These are phyloP conservation scores for Nomada hirtipes DNA, from an alignment of 2,888 invertebrate species.

Conservation along the genomic window DNA sequence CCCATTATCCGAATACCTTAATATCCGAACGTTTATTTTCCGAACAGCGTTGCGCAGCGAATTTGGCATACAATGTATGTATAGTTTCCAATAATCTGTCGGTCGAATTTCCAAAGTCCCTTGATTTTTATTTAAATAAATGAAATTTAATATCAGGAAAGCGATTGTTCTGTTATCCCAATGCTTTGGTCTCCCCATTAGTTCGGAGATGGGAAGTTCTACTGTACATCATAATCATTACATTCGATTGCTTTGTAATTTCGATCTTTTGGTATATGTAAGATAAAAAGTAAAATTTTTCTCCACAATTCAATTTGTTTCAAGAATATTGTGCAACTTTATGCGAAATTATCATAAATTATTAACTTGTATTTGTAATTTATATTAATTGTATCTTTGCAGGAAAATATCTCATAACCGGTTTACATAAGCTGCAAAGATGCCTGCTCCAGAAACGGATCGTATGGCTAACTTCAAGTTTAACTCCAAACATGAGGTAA, in stretches of 20 bases:
- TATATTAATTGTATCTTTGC: constrained; percentile 1
- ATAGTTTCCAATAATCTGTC: too few species aligned
- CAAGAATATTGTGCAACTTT: neutral
- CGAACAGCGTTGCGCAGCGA: too few species aligned
- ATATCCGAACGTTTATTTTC: too few species aligned
- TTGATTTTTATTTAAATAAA: too few species aligned
- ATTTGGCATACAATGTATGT: too few species aligned
- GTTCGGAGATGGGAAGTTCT: too few species aligned
- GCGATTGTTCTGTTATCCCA: too few species aligned
- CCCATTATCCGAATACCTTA: too few species aligned
- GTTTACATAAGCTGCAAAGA: constrained; percentile 75
- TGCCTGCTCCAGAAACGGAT: constrained; percentile 87
- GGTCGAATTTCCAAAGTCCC: too few species aligned
- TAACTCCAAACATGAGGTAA: constrained; percentile 91
- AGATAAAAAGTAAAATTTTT: too few species aligned
- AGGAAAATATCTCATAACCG: constrained; percentile 17
- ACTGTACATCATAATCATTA: neutral
- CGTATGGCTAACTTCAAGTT: constrained; percentile 92
- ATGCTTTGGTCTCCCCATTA: too few species aligned
- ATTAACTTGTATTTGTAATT: neutral
- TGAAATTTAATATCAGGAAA: too few species aligned
- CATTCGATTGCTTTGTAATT: neutral
- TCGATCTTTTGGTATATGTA: neutral
- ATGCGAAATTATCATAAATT: neutral
- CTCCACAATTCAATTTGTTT: neutral